These are phyloP conservation scores for Pseudomyrmex dendroicus DNA, from an alignment of 1,140 invertebrate genomes.

Conservation along the genomic window DNA sequence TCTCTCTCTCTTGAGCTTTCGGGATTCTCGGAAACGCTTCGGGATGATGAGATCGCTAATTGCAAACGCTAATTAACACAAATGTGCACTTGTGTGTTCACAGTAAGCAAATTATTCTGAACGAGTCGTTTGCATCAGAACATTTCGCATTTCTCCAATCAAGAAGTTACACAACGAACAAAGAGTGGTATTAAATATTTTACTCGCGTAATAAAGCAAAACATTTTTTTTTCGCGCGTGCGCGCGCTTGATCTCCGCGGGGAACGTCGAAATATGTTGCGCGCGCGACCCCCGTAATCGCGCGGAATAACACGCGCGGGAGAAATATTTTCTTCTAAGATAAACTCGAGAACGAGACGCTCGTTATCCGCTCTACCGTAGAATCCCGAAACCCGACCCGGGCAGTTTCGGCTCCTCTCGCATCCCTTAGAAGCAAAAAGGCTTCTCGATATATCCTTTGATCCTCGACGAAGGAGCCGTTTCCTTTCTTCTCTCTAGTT, in stretches of 20 bases:
- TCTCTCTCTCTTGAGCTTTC: neutral
- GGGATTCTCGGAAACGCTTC: no score
- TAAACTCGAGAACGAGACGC: neutral
- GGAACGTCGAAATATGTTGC: neutral
- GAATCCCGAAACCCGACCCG: constrained; percentile 71
- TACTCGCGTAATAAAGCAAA: no score
- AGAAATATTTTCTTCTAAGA: constrained; percentile 42
- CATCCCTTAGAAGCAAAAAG: constrained; percentile 72
- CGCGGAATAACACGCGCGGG: constrained; percentile 30
- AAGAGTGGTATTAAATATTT: no score
- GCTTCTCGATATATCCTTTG: constrained; percentile 76
- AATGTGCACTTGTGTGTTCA: no score
- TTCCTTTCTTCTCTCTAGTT: constrained; percentile 68
- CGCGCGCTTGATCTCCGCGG: no score
- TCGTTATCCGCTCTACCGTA: constrained; percentile 43
- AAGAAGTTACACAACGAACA: no score
- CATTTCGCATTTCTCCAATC: no score
- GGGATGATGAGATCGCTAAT: no score
- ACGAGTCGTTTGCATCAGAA: no score
- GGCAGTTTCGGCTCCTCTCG: constrained; percentile 65
- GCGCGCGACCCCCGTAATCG: constrained; percentile 18
- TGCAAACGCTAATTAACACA: no score
- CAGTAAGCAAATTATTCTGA: no score
- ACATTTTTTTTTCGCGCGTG: no score
- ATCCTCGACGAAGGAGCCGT: constrained; percentile 76